phyloP scores from a whole-genome alignment of 2,888 invertebrate genomes.

The Syrista parreyssii region DNA sequence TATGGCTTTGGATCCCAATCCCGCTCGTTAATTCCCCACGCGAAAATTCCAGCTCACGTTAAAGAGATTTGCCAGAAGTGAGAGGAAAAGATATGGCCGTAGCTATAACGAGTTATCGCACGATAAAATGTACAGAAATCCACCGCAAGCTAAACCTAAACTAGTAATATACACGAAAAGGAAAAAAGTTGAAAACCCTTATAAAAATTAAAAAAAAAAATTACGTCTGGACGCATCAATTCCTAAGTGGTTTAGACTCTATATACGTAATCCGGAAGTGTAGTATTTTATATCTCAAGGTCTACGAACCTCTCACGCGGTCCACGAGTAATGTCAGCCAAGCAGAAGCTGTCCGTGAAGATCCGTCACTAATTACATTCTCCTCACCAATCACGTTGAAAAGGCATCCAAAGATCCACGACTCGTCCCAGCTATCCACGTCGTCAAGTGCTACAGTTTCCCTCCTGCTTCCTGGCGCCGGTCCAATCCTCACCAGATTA shows the following conservation, averaged over 20 bases:
- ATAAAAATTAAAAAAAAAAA: not conserved
- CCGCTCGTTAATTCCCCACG: not conserved
- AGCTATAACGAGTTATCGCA: not conserved
- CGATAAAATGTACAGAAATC: not conserved
- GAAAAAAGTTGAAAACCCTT: not conserved
- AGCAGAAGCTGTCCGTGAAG: slow-evolving; percentile 14
- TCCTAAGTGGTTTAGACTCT: not conserved
- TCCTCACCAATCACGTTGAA: slow-evolving; percentile 52
- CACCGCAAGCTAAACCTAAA: not conserved
- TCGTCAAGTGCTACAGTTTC: not conserved
- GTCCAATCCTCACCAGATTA: slow-evolving; percentile 60
- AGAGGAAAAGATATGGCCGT: not conserved
- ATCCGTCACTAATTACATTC: slow-evolving; percentile 56
- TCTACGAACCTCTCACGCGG: not conserved
- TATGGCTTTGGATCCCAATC: not conserved
- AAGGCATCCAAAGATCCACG: slow-evolving; percentile 27
- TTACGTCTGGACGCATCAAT: not conserved
- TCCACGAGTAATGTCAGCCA: not conserved
- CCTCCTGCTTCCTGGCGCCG: slow-evolving; percentile 43
- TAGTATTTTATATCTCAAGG: not conserved
- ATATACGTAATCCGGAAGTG: not conserved
- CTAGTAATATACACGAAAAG: not conserved
- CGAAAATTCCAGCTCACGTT: not conserved
- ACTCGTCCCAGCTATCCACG: slow-evolving; percentile 7
- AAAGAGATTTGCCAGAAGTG: not conserved